Percentiles rank a stretch among this genome's conserved stretches.
Conservation (phyloP, 2,113 vertebrate species). For the Machaerirhynchus nigripectus region DNA sequence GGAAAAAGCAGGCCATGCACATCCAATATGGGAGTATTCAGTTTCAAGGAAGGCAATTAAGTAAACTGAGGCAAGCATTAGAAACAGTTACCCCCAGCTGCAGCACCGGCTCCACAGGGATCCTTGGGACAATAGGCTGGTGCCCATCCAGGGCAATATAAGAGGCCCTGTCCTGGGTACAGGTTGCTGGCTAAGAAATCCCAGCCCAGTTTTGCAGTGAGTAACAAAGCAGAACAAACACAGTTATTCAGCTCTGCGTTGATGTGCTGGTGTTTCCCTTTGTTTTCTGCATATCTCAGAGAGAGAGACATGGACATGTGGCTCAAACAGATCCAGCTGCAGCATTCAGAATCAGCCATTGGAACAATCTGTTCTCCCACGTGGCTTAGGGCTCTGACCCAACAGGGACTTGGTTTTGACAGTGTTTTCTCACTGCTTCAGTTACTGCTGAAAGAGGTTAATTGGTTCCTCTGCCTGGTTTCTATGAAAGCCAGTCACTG, state of each 20-base stretch:
- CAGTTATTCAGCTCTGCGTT: not conserved
- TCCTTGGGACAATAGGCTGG: not conserved
- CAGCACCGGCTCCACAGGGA: fast-evolving
- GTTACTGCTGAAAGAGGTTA: not conserved
- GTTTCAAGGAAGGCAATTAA: not conserved
- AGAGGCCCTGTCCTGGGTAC: fast-evolving
- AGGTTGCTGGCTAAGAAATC: not conserved
- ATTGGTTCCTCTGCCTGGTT: not conserved
- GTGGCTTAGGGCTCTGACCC: not conserved
- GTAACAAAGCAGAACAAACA: not conserved
- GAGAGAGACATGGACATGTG: not conserved
- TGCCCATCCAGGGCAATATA: not conserved
- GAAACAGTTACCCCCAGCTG: not conserved
- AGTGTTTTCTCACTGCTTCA: not conserved
- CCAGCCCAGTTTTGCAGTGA: not conserved
- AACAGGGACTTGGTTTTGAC: not conserved
- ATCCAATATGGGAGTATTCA: not conserved
- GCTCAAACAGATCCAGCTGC: not conserved
- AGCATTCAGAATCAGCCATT: not conserved
- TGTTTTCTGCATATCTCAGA: not conserved
- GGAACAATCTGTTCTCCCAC: not conserved
- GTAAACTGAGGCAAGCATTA: not conserved
- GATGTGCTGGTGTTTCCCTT: not conserved
- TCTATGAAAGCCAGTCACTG: not conserved
- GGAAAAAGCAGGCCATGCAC: not conserved